These are phyloP conservation scores for Leptobrachium ailaonicum DNA, from an alignment of 2,113 vertebrate genomes.

Conservation along the genomic window DNA sequence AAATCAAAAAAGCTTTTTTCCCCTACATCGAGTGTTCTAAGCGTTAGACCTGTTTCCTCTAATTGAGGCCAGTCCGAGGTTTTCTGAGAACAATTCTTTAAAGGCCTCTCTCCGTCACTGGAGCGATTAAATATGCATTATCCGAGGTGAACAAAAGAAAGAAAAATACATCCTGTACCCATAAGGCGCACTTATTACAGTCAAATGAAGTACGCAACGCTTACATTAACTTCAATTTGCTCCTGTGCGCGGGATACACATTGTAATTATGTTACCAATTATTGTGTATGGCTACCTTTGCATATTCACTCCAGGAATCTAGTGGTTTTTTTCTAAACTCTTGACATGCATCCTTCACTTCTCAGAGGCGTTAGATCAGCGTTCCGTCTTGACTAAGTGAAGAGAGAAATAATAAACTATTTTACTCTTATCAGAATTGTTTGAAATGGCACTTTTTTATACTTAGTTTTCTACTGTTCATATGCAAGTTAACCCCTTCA, in stretches of 20 bases:
- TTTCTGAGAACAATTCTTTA: slow-evolving; percentile 39
- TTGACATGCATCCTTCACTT: too few species aligned
- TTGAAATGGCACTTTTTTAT: slow-evolving; percentile 8
- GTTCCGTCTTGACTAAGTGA: too few species aligned
- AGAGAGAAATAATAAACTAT: too few species aligned
- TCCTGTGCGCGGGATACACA: background rate
- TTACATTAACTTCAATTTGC: slow-evolving; percentile 30
- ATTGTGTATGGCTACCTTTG: slow-evolving; percentile 1
- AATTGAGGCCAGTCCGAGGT: slow-evolving; percentile 33
- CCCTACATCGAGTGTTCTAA: slow-evolving; percentile 4
- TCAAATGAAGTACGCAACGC: background rate
- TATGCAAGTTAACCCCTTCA: too few species aligned
- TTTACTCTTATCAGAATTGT: background rate
- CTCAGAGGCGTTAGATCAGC: too few species aligned
- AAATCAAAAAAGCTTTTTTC: too few species aligned
- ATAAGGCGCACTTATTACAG: slow-evolving; percentile 33
- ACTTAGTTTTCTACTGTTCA: too few species aligned
- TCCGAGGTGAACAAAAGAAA: slow-evolving; percentile 27
- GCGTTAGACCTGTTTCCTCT: background rate
- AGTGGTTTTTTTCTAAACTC: slow-evolving; percentile 8
- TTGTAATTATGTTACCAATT: slow-evolving; percentile 6
- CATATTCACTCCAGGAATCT: slow-evolving; percentile 22
- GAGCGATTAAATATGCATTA: slow-evolving; percentile 41
- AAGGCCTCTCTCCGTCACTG: slow-evolving; percentile 13
- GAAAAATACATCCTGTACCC: slow-evolving; percentile 16